Evolutionary conservation across 2,888 invertebrate species (phyloP), one percentile per base, ranked within the genome.

Genomic region (Gymnoscelis rufifasciata): DNA sequence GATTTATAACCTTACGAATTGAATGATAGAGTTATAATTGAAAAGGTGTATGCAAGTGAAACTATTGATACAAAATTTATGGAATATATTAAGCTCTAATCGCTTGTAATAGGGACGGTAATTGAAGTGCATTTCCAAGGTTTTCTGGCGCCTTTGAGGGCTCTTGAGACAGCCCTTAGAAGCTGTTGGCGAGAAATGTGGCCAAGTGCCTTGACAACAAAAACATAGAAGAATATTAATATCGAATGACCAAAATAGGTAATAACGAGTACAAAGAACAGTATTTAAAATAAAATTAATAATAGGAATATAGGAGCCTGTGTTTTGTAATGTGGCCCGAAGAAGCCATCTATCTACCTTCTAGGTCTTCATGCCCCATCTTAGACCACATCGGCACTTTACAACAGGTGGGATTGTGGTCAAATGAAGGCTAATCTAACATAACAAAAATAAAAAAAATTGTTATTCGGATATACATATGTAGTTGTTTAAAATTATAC

Each of bases 121-220:
- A 12, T 5, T 19, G 30, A 12, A 13, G 26, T 28, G n/a, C 53
- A 62, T 60, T 62, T 29, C 53, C 54, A 59, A 65, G 66, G 64
- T 67, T 63, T 60, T 57, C 47, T 74, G 83, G 83, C 83, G 83
- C 83, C 83, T 68, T 52, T 49, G 68, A 82, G 82, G 58, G 81
- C 74, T 70, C 81, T 83, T 66, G 62, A 78, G 66, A 59, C 62
- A 58, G 66, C 67, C 66, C 70, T 74, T 68, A 48, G 54, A n/a
- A 53, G 53, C 53, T 51, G 59, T 68, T 56, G 52, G 46, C 59
- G 51, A 66, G 60, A 65, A 64, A 67, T 52, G 53, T 60, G 62
- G 57, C 63, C 55, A 59, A 57, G 57, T 51, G 60, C 52, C 57
- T 60, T 49, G 49, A 52, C 47, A 48, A 62, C 52, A 55, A 62